Evolutionary conservation across 2,888 invertebrate genomes (phyloP).

Genomic region (Bhutanitis thaidina): DNA sequence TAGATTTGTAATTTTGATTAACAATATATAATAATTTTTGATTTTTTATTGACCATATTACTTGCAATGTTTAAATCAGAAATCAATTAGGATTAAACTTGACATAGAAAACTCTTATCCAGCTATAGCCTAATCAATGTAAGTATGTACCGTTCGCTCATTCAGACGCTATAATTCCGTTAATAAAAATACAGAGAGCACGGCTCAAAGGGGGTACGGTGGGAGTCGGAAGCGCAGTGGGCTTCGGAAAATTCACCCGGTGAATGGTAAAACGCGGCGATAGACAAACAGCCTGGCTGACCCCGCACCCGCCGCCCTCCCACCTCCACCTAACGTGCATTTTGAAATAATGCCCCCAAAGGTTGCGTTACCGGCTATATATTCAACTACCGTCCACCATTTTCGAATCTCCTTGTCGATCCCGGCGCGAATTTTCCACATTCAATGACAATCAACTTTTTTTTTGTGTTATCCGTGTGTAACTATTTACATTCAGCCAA

Average conservation of each 20-base stretch:
- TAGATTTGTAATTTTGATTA: no score
- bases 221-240: slow-evolving; percentile 64
- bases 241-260: slow-evolving; percentile 77
- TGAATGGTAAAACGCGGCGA: slow-evolving; percentile 77
- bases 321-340: slow-evolving; percentile 56
- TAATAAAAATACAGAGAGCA: slow-evolving; percentile 74
- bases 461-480: slow-evolving; percentile 3
- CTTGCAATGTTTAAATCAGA: no score
- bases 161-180: slow-evolving; percentile 74
- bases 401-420: slow-evolving; percentile 14
- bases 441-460: slow-evolving; percentile 13
- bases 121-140: slow-evolving; percentile 65
- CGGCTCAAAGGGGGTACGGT: slow-evolving; percentile 46
- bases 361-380: slow-evolving; percentile 26
- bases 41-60: no score
- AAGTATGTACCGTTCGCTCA: slow-evolving; percentile 60
- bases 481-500: slow-evolving; percentile 7
- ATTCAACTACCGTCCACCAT: slow-evolving; percentile 20
- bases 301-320: slow-evolving; percentile 49
- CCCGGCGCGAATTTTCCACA: slow-evolving; percentile 9
- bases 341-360: slow-evolving; percentile 72
- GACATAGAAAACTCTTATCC: slow-evolving; percentile 22
- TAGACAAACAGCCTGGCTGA: slow-evolving; percentile 73
- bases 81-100: background rate
- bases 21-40: no score